These are phyloP conservation scores for Dryobotodes eremita DNA, from an alignment of 2,888 invertebrate genomes.

Conservation along the genomic window DNA sequence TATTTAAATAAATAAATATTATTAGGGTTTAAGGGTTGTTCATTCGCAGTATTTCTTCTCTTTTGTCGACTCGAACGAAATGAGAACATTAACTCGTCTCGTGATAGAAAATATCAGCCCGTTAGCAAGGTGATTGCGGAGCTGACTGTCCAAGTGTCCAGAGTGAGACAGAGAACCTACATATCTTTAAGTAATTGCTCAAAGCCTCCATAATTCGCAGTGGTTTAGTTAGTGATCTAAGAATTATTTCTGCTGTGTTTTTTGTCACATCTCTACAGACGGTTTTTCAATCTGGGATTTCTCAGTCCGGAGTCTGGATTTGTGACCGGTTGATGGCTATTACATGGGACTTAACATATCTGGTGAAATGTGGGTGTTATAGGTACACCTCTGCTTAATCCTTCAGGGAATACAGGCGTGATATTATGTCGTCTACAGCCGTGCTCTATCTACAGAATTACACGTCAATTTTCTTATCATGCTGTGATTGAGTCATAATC, in stretches of 20 bases:
- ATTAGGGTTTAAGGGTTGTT: neutral
- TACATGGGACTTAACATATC: too few species aligned
- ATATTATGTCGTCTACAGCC: neutral
- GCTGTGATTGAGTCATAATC: slow-evolving; percentile 33
- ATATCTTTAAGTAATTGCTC: neutral
- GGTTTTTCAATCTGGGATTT: neutral
- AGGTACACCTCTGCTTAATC: neutral
- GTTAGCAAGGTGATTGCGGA: neutral
- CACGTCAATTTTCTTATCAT: slow-evolving; percentile 31
- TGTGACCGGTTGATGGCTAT: neutral
- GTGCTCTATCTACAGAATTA: slow-evolving; percentile 10
- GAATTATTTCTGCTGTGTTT: neutral
- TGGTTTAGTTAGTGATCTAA: neutral
- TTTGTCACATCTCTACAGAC: neutral
- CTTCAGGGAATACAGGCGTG: neutral
- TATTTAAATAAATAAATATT: too few species aligned
- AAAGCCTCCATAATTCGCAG: neutral
- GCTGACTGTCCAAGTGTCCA: neutral
- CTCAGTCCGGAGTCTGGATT: neutral
- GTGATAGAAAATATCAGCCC: neutral
- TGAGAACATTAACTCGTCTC: neutral
- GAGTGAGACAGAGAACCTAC: neutral
- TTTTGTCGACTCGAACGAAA: neutral
- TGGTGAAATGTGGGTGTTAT: neutral
- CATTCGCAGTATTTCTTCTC: neutral